A percentile compares a stretch with the other conserved stretches of the same genome.
Evolutionary conservation across 2,888 invertebrate species (phyloP).

Genomic region (Timema cristinae): DNA sequence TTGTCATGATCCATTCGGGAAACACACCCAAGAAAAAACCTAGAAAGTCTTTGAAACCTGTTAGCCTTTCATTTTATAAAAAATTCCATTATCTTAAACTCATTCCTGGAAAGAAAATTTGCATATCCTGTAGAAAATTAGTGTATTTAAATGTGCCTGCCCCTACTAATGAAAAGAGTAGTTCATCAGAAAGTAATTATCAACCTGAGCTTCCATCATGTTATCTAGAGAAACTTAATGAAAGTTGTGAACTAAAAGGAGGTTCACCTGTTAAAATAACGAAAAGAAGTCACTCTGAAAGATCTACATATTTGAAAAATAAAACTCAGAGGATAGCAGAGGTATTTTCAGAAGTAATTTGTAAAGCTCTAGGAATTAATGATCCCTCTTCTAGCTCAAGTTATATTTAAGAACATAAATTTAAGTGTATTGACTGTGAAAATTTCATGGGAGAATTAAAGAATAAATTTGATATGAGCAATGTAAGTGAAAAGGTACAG

Average conservation of each 20-base stretch:
- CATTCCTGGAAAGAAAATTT: too few species aligned
- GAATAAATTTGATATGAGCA: background rate
- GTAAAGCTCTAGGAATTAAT: background rate
- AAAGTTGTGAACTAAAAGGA: constrained; percentile 2
- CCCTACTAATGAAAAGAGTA: too few species aligned
- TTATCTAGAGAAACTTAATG: too few species aligned
- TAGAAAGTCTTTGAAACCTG: too few species aligned
- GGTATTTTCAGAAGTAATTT: background rate
- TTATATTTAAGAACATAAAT: background rate
- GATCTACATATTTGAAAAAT: constrained; percentile 6
- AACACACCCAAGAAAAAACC: too few species aligned
- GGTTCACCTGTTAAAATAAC: background rate
- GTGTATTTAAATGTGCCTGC: too few species aligned
- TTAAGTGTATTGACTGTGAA: background rate
- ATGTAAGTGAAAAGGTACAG: background rate
- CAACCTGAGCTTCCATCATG: too few species aligned
- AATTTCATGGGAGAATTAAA: background rate
- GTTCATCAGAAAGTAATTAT: too few species aligned
- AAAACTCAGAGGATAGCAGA: background rate
- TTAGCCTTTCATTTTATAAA: too few species aligned
- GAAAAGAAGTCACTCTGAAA: background rate
- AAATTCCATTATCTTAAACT: too few species aligned
- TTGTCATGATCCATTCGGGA: too few species aligned
- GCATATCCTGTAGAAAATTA: too few species aligned
- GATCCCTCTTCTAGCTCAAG: background rate